These are phyloP conservation scores for Lasioglossum marginatum DNA, from an alignment of 2,888 invertebrate genomes.

Conservation along the genomic window DNA sequence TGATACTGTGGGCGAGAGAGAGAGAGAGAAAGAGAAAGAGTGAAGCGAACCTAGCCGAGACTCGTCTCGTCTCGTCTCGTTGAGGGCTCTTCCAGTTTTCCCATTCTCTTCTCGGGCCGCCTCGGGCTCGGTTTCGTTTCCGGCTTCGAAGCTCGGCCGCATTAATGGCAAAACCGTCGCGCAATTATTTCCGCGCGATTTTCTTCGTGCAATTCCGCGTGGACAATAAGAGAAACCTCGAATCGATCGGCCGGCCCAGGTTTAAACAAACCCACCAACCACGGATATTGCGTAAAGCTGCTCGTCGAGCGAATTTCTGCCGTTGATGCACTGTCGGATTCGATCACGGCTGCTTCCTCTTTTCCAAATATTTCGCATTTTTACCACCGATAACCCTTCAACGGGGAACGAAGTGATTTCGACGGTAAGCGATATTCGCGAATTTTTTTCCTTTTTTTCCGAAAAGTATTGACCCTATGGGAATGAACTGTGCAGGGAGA, in stretches of 20 bases:
- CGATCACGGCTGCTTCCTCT: background rate
- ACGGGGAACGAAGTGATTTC: background rate
- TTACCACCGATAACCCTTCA: background rate
- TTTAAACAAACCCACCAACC: conserved; percentile 35
- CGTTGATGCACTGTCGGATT: background rate
- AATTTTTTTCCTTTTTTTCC: background rate
- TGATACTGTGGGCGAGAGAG: background rate
- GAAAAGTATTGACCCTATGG: background rate
- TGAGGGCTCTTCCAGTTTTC: conserved; percentile 37
- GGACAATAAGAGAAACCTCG: conserved; percentile 52
- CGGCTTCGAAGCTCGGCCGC: conserved; percentile 44
- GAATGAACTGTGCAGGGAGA: background rate
- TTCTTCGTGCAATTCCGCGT: conserved; percentile 58
- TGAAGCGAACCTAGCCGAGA: background rate
- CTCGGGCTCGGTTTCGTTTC: conserved; percentile 15
- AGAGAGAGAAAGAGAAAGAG: background rate
- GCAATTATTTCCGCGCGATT: conserved; percentile 77
- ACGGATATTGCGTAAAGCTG: conserved; percentile 39
- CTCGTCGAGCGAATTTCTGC: conserved; percentile 25
- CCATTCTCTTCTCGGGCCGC: background rate
- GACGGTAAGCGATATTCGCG: background rate
- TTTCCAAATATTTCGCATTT: background rate
- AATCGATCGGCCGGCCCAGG: conserved; percentile 48
- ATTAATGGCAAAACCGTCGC: conserved; percentile 56
- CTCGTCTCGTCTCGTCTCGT: conserved; percentile 11